A percentile compares a stretch with the other conserved stretches of the same genome.
These are phyloP conservation scores for Apis cerana DNA, from an alignment of 1,140 invertebrate genomes.

Conservation along the genomic window DNA sequence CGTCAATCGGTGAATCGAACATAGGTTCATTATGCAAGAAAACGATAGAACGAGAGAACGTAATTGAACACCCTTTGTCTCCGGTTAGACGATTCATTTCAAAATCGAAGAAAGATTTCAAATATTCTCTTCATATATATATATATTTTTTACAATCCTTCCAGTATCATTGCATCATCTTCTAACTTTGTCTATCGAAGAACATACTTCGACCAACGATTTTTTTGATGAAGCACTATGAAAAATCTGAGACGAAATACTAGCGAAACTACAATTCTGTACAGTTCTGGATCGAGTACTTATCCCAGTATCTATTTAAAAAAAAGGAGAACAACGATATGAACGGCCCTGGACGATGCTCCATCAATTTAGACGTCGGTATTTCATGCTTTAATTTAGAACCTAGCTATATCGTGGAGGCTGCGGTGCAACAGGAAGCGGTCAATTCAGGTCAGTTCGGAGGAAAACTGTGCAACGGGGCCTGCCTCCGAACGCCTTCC, in stretches of 20 bases:
- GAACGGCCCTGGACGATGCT: background rate
- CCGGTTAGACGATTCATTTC: background rate
- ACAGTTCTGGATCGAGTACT: too few species aligned
- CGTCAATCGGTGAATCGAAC: slow-evolving; percentile 31
- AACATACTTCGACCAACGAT: too few species aligned
- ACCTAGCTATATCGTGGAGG: background rate
- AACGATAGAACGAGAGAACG: slow-evolving; percentile 1
- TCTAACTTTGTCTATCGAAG: too few species aligned
- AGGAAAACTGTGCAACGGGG: slow-evolving; percentile 39
- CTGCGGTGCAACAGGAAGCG: slow-evolving; percentile 31
- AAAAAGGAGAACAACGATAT: background rate
- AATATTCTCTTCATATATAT: too few species aligned
- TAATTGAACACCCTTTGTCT: slow-evolving; percentile 29
- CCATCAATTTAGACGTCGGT: background rate
- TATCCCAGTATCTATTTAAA: background rate
- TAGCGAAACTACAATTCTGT: too few species aligned
- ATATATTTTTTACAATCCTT: too few species aligned
- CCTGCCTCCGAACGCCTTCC: background rate
- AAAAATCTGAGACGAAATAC: too few species aligned
- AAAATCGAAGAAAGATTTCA: background rate
- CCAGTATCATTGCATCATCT: too few species aligned
- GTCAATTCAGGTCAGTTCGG: slow-evolving; percentile 48
- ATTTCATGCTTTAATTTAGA: background rate
- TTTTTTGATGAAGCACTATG: too few species aligned
- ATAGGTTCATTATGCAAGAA: slow-evolving; percentile 36